A percentile compares a stretch with the other conserved stretches of the same genome.
These are phyloP conservation scores for Papilio polyxenes DNA, from an alignment of 1,140 invertebrate species.

Conservation along the genomic window DNA sequence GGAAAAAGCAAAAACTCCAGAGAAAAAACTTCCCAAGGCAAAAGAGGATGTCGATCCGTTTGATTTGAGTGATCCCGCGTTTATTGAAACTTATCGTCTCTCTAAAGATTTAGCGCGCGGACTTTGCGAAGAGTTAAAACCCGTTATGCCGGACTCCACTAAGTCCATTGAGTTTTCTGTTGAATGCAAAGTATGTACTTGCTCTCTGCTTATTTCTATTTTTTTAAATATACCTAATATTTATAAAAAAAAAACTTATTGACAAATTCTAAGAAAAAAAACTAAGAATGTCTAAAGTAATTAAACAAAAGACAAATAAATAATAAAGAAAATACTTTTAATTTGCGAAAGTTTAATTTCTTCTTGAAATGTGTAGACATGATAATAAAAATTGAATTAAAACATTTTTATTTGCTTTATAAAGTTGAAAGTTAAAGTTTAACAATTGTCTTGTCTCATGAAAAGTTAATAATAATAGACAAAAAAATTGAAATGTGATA, in stretches of 20 bases:
- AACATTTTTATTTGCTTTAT: too few species aligned
- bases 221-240: not conserved
- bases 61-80: conserved; percentile 64
- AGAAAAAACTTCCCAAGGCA: conserved; percentile 60
- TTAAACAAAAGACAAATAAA: too few species aligned
- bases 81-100: conserved; percentile 67
- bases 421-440: too few species aligned
- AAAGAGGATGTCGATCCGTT: conserved; percentile 67
- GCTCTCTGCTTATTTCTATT: not conserved
- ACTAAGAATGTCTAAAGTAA: not conserved
- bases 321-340: too few species aligned
- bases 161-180: conserved; percentile 73
- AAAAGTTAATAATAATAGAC: too few species aligned
- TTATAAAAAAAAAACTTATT: not conserved
- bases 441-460: too few species aligned
- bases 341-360: too few species aligned
- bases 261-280: not conserved
- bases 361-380: too few species aligned
- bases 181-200: conserved; percentile 67
- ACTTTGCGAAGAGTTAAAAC: conserved; percentile 68
- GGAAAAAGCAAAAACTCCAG: conserved; percentile 69
- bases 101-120: conserved; percentile 69
- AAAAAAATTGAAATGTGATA: too few species aligned
- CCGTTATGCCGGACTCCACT: conserved; percentile 71
- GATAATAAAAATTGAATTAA: too few species aligned